A percentile compares a stretch with the other conserved stretches of the same genome.
Conservation (phyloP, 2,797 vertebrate genomes). For the Clarias pachynema region DNA sequence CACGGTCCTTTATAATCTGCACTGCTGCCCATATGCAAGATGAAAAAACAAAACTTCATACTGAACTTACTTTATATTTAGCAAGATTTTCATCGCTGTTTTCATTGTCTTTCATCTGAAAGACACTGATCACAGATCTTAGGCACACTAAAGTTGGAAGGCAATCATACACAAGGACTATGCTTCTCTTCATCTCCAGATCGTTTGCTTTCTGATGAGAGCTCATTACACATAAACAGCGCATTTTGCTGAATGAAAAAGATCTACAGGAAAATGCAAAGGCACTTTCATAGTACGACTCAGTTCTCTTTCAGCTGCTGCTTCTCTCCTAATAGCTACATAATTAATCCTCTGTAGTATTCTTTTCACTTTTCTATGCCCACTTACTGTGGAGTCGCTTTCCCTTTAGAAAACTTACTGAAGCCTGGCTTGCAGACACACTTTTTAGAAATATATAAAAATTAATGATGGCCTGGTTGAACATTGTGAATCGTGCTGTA, state of each 20-base stretch:
- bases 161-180: conserved; percentile 41
- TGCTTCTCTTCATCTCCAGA: conserved; percentile 70
- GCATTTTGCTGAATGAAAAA: conserved; percentile 74
- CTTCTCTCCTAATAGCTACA: conserved; percentile 77
- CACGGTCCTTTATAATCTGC: neutral
- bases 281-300: conserved; percentile 74
- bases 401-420: conserved; percentile 60
- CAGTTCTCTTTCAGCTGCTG: conserved; percentile 65
- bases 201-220: conserved; percentile 69
- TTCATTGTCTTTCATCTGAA: conserved; percentile 48
- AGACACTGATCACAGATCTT: conserved; percentile 48
- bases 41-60: neutral
- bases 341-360: conserved; percentile 84
- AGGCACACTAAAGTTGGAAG: conserved; percentile 41
- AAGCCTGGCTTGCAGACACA: conserved; percentile 35
- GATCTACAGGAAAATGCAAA: conserved; percentile 59
- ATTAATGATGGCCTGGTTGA: neutral
- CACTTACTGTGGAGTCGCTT: conserved; percentile 70
- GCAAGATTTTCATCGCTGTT: conserved; percentile 35
- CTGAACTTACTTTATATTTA: neutral
- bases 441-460: conserved; percentile 19
- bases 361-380: conserved; percentile 77
- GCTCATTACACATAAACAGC: conserved; percentile 75
- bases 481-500: neutral
- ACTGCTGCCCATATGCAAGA: neutral